A percentile compares a stretch with the other conserved stretches of the same genome.
Evolutionary conservation across 2,888 invertebrate species (phyloP).

Genomic region (Caenorhabditis zanzibari): DNA sequence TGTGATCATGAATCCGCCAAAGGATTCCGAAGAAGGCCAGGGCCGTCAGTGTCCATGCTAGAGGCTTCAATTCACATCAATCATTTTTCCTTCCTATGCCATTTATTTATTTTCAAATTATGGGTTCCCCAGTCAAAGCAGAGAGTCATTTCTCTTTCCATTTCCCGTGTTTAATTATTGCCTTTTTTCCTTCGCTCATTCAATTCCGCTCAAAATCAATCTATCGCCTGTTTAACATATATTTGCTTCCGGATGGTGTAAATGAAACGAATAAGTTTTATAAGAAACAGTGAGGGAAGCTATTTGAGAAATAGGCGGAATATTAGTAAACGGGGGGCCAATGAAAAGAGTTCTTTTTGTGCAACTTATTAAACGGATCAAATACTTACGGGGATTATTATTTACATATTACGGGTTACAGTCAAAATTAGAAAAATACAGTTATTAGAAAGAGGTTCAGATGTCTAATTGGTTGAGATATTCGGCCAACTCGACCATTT

Average conservation of each 20-base stretch:
- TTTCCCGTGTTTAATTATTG: slow-evolving; percentile 14
- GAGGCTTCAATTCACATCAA: background rate
- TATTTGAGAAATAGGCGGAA: background rate
- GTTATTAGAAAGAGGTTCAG: slow-evolving; percentile 24
- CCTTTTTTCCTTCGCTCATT: slow-evolving; percentile 12
- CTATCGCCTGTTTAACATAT: slow-evolving; percentile 32
- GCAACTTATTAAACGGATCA: background rate
- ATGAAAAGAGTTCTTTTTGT: background rate
- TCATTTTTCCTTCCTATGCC: background rate
- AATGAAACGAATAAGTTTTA: slow-evolving; percentile 16
- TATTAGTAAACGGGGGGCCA: slow-evolving; percentile 13
- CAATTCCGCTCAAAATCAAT: slow-evolving; percentile 20
- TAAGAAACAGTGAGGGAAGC: background rate
- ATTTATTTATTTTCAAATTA: slow-evolving; percentile 52
- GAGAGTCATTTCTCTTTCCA: slow-evolving; percentile 1
- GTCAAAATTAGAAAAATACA: slow-evolving; percentile 22
- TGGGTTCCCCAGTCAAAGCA: slow-evolving; percentile 47
- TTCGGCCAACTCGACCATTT: background rate
- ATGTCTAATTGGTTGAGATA: slow-evolving; percentile 2
- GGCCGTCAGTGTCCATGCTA: slow-evolving; percentile 55
- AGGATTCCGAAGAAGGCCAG: slow-evolving; percentile 36
- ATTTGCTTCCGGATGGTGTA: slow-evolving; percentile 18
- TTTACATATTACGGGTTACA: slow-evolving; percentile 21
- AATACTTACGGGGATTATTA: background rate
- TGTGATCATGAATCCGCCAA: slow-evolving; percentile 59